Base-by-base conservation (phyloP, 2,797 vertebrate species). In the Nyctalus aviator region DNA sequence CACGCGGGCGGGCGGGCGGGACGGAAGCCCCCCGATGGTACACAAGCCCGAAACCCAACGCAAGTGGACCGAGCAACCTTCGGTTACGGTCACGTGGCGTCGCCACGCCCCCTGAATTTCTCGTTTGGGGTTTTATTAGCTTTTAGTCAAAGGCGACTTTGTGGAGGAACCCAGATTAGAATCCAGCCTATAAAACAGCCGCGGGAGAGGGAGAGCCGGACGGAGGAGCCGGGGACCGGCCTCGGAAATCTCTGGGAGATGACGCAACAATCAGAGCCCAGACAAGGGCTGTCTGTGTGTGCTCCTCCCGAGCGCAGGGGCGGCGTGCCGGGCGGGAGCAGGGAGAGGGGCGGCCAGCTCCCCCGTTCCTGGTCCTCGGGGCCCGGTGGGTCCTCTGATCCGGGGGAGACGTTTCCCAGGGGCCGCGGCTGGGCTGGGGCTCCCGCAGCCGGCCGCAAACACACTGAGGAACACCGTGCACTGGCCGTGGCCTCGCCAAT, bases 71-170 rank as follows among this genome's bases (percentile, higher is more conserved):
- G n/a, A 90, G 21, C 93, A 93, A 75, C 88, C 91, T 94, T 93
- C 30, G 41, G 81, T 90, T 89, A 81, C 46, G 69, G 93, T 93
- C 95, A 96, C 57, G 21, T 96, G 97, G 72, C 83, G 55, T 90
- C 30, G 44, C 88, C 71, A 23, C 64, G 18, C 81, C 95, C 92
- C 78, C 95, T 90, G 84, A 93, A 78, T 96, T 97, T 96, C 94
- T 94, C 72, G 4, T 95, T 91, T 77, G 88, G 93, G 83, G 68
- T 96, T 97, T 97, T 97, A 97, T 93, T 95, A 97, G 95, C 90
- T 91, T 93, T 88, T 81, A 59, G 55, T 97, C 93, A 97, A 97
- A 97, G 96, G 85, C 69, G 12, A 96, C 95, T 96, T 97, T 97
- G 95, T 97, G 92, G 88, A 94, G 94, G 88, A 95, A 95, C 84